Evolutionary conservation across 2,113 vertebrate species (phyloP).

Genomic region (Triplophysa tibetana): DNA sequence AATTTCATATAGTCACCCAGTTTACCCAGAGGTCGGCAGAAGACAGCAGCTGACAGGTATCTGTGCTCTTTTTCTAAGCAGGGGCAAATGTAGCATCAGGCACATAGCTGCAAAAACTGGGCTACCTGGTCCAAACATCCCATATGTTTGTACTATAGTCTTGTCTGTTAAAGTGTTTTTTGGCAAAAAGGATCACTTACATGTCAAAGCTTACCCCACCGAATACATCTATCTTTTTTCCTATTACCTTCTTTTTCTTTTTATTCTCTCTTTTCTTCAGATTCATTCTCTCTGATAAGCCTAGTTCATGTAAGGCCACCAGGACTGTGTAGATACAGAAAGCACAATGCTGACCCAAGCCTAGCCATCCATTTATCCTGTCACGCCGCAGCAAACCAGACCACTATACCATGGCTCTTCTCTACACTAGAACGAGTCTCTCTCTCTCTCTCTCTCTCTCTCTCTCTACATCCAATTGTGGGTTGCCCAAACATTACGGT

Average conservation of each 20-base stretch:
- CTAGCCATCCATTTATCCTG: constrained; percentile 61
- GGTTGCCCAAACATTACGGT: constrained; percentile 51
- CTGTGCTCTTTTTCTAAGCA: not conserved
- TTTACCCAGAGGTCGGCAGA: not conserved
- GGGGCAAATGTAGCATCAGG: not conserved
- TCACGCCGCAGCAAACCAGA: constrained; percentile 49
- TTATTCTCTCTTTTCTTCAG: not conserved
- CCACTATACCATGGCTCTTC: constrained; percentile 50
- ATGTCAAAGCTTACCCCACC: not conserved
- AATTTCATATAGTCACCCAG: not conserved
- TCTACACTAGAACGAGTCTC: not conserved
- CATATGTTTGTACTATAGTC: not conserved
- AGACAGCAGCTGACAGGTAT: not conserved
- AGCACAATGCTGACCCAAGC: constrained; percentile 65
- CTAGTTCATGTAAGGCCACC: constrained; percentile 60
- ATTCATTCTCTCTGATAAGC: constrained; percentile 63
- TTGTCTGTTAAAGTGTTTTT: not conserved
- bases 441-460: not conserved
- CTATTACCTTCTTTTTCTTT: not conserved
- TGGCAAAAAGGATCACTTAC: not conserved
- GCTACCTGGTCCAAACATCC: not conserved
- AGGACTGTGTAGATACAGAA: constrained; percentile 63
- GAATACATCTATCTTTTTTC: constrained; percentile 1
- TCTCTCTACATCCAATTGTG: constrained; percentile 24
- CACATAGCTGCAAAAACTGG: not conserved